Evolutionary conservation across 2,797 vertebrate species (phyloP).

Genomic region (Craterocephalus amniculus): DNA sequence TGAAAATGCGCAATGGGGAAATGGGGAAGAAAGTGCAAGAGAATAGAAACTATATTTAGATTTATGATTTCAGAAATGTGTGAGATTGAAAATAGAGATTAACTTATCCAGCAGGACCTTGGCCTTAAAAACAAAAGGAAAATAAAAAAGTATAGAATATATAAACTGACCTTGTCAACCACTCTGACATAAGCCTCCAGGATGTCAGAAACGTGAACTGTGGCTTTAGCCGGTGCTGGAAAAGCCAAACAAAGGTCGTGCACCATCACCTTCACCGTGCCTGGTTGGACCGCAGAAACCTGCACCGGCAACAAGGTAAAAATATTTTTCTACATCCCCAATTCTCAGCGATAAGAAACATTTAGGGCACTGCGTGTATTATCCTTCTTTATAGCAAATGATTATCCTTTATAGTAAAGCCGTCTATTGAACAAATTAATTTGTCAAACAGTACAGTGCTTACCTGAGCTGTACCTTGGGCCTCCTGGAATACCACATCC

Average conservation of each 20-base stretch:
- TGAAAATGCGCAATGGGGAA: constrained; percentile 7
- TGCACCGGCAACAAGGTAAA: constrained; percentile 57
- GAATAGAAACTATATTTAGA: constrained; percentile 21
- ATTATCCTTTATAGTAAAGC: not conserved
- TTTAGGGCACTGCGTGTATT: not conserved
- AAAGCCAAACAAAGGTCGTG: constrained; percentile 89
- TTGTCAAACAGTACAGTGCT: constrained; percentile 47
- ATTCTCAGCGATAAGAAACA: not conserved
- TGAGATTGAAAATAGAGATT: constrained; percentile 37
- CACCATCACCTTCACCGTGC: constrained; percentile 86
- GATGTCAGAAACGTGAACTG: constrained; percentile 90
- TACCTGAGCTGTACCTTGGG: constrained; percentile 84
- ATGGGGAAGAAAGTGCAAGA: not conserved
- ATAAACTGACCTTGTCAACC: constrained; percentile 95
- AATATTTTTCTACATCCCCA: not conserved
- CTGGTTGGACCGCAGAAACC: constrained; percentile 87
- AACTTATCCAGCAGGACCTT: constrained; percentile 7
- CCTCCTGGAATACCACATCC: constrained; percentile 85
- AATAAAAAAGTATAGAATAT: not conserved
- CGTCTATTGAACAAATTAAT: not conserved
- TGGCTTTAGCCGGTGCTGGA: constrained; percentile 80
- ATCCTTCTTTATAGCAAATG: not conserved
- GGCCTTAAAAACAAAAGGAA: not conserved
- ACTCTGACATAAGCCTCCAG: constrained; percentile 91
- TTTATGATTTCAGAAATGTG: constrained; percentile 31